phyloP scores from a whole-genome alignment of 1,140 invertebrate genomes.

The Drosophila biarmipes region DNA sequence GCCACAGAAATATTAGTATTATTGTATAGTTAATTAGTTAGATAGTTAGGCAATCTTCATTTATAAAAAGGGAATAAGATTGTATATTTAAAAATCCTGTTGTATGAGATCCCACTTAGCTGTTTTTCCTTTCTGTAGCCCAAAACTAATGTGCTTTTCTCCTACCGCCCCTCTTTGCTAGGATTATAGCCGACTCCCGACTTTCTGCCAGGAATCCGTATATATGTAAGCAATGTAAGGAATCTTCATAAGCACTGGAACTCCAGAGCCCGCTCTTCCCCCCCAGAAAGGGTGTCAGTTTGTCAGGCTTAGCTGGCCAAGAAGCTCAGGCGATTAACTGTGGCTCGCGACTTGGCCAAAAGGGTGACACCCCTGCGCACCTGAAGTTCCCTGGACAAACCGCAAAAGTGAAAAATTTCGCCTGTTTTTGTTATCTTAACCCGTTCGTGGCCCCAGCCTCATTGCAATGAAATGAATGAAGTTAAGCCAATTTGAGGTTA shows the following conservation, averaged over 20 bases:
- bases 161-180: neutral
- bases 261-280: neutral
- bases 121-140: neutral
- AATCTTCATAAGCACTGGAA: conserved; percentile 20
- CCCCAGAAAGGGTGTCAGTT: conserved; percentile 18
- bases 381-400: conserved; percentile 20
- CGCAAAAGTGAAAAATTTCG: conserved; percentile 54
- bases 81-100: too few relatives aligned
- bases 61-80: too few relatives aligned
- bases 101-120: too few relatives aligned
- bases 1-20: too few relatives aligned
- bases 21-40: too few relatives aligned
- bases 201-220: conserved; percentile 33
- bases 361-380: conserved; percentile 3
- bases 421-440: conserved; percentile 47
- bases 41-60: too few relatives aligned
- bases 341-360: conserved; percentile 39
- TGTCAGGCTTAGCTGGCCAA: conserved; percentile 42
- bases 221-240: conserved; percentile 28
- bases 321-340: conserved; percentile 39
- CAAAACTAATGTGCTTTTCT: neutral
- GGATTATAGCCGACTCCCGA: conserved; percentile 16
- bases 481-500: conserved; percentile 81
- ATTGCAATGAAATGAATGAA: conserved; percentile 76
- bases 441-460: conserved; percentile 22